Evolutionary conservation across 2,113 vertebrate species (phyloP).

Genomic region (Tringa solitaria): DNA sequence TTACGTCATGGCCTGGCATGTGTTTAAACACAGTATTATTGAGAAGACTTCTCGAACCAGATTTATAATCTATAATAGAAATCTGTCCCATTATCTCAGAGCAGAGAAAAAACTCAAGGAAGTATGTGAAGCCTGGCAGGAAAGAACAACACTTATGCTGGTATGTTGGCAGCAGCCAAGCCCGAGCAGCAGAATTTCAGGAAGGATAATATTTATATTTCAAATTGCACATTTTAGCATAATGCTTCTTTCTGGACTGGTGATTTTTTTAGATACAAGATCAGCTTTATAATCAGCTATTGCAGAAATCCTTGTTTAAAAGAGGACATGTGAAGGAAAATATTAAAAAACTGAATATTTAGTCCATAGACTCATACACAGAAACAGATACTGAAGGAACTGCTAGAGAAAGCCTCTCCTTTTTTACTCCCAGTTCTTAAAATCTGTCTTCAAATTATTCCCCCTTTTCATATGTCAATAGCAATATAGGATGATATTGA

Average conservation of each 20-base stretch:
- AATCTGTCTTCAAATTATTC: background rate
- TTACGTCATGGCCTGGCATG: fast-evolving
- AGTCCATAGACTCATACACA: background rate
- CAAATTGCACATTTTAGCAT: background rate
- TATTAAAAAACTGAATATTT: background rate
- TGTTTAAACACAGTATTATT: background rate
- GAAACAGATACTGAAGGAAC: background rate
- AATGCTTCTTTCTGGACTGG: background rate
- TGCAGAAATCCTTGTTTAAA: background rate
- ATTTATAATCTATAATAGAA: background rate
- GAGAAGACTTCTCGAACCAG: background rate
- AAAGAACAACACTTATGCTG: background rate
- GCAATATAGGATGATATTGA: background rate
- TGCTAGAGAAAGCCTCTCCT: background rate
- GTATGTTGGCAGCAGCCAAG: background rate
- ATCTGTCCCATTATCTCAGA: background rate
- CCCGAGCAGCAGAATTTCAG: background rate
- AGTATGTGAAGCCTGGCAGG: background rate
- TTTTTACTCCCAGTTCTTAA: background rate
- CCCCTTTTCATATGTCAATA: background rate
- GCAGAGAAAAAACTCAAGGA: background rate
- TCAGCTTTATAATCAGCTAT: background rate
- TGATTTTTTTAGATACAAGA: background rate
- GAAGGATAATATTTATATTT: background rate
- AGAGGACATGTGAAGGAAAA: background rate